These are phyloP conservation scores for Serinus canaria DNA, from an alignment of 2,113 vertebrate species.

Conservation along the genomic window DNA sequence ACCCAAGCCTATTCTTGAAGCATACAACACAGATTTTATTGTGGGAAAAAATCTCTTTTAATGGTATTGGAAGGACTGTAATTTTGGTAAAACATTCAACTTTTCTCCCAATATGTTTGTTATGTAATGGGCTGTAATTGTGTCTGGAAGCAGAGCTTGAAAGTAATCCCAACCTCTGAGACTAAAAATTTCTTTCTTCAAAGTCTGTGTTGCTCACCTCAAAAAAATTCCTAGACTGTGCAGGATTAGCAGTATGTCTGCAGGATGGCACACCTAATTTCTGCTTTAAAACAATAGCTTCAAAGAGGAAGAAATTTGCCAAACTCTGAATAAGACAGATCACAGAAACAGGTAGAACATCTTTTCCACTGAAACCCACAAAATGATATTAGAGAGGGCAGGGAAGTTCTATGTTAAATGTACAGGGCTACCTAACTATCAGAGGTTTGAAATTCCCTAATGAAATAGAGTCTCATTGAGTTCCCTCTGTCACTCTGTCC, in stretches of 20 bases:
- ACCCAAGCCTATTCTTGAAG: not conserved
- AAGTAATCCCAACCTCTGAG: not conserved
- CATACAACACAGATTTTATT: not conserved
- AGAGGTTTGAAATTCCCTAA: slow-evolving; percentile 46
- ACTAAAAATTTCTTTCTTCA: not conserved
- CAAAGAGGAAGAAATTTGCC: not conserved
- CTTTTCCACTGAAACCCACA: slow-evolving; percentile 10
- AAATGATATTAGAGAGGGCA: not conserved
- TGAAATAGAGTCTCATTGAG: slow-evolving; percentile 21
- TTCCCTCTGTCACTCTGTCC: slow-evolving; percentile 44
- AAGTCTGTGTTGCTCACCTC: not conserved
- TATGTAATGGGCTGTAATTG: not conserved
- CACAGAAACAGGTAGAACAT: not conserved
- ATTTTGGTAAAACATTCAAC: not conserved
- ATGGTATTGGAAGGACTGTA: not conserved
- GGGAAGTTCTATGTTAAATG: not conserved
- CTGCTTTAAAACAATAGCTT: slow-evolving; percentile 15
- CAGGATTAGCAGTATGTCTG: not conserved
- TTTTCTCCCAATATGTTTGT: not conserved
- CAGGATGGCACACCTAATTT: not conserved
- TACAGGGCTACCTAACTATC: slow-evolving; percentile 4
- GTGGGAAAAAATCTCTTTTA: not conserved
- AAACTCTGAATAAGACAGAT: not conserved
- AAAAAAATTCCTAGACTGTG: not conserved
- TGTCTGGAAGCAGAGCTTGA: not conserved